These are phyloP conservation scores for Gobio gobio DNA, from an alignment of 2,113 vertebrate genomes.

Conservation along the genomic window DNA sequence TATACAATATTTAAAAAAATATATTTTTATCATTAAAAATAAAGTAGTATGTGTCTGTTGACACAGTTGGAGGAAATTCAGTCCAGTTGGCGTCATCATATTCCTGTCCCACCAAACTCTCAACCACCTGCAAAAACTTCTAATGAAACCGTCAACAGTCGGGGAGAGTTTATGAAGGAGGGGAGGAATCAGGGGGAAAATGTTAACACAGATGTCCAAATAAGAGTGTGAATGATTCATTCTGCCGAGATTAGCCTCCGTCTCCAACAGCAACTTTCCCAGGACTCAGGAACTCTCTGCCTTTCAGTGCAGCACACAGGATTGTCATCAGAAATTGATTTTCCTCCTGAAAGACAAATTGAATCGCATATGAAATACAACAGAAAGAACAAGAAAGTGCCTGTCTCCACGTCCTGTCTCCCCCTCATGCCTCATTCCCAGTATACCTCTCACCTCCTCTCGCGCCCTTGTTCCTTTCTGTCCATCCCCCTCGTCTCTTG, in stretches of 20 bases:
- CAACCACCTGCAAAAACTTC: slow-evolving; percentile 75
- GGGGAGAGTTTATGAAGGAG: slow-evolving; percentile 66
- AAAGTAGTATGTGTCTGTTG: neutral
- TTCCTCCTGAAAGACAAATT: slow-evolving; percentile 98
- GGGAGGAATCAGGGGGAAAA: slow-evolving; percentile 38
- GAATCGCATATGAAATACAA: slow-evolving; percentile 96
- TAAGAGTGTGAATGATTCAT: slow-evolving; percentile 81
- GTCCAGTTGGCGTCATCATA: slow-evolving; percentile 48
- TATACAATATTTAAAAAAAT: neutral
- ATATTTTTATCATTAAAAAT: neutral
- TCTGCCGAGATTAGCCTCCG: slow-evolving; percentile 78
- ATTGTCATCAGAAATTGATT: slow-evolving; percentile 99
- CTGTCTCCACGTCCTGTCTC: slow-evolving; percentile 85
- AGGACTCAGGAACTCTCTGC: slow-evolving; percentile 85
- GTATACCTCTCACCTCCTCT: slow-evolving; percentile 33
- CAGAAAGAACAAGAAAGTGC: slow-evolving; percentile 93
- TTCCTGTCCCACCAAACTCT: slow-evolving; percentile 62
- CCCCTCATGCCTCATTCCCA: slow-evolving; percentile 55
- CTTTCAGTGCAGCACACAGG: slow-evolving; percentile 89
- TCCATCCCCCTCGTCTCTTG: slow-evolving; percentile 90
- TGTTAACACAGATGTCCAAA: slow-evolving; percentile 82
- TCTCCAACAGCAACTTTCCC: slow-evolving; percentile 91
- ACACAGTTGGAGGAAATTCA: slow-evolving; percentile 32
- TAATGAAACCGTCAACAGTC: slow-evolving; percentile 80
- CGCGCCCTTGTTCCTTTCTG: slow-evolving; percentile 50